These are phyloP conservation scores for Trichogramma evanescens DNA, from an alignment of 2,888 invertebrate species.

Conservation along the genomic window DNA sequence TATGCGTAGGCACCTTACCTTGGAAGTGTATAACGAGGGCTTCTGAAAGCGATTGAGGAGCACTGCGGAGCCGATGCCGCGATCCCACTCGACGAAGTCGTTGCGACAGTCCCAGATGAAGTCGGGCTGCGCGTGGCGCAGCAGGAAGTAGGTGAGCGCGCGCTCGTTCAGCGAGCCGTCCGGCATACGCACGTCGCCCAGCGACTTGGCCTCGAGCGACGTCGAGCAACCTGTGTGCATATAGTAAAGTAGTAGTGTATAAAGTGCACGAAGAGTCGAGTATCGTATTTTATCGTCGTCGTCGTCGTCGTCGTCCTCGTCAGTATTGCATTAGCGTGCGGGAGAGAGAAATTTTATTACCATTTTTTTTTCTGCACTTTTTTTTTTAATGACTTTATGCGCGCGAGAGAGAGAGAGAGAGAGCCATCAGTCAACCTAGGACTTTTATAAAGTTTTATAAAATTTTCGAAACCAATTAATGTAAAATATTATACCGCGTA, in stretches of 20 bases:
- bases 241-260: not conserved
- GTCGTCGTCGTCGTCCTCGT: no score
- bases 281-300: no score
- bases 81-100: conserved; percentile 39
- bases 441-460: no score
- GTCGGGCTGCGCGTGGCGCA: conserved; percentile 33
- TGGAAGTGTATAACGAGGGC: conserved; percentile 38
- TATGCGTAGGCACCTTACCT: conserved; percentile 24
- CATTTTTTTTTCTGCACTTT: no score
- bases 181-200: conserved; percentile 31
- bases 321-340: no score
- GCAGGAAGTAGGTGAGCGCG: conserved; percentile 32
- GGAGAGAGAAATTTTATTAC: no score
- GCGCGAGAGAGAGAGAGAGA: no score
- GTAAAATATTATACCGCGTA: no score
- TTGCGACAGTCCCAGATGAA: conserved; percentile 42
- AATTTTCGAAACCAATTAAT: no score
- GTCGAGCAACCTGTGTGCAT: conserved; percentile 27
- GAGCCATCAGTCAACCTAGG: no score
- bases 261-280: no score
- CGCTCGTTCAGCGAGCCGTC: conserved; percentile 37
- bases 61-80: conserved; percentile 29
- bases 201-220: conserved; percentile 33
- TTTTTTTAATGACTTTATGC: no score
- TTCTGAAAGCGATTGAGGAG: conserved; percentile 37